Conservation (phyloP, 2,888 invertebrate genomes). For the Leptinotarsa juncta region DNA sequence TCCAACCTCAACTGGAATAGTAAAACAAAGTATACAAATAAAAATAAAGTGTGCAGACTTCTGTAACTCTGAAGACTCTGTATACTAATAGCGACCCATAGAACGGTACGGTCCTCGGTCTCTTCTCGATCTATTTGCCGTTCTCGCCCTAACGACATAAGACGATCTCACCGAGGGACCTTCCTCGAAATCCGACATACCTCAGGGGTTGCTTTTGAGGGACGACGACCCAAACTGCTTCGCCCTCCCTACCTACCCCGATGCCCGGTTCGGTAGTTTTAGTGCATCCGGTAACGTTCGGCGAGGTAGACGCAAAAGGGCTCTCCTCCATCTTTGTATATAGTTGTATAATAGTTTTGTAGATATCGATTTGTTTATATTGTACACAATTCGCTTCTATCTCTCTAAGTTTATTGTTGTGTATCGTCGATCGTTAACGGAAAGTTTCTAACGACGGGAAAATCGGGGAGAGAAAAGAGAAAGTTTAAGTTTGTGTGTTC, state of each 20-base stretch:
- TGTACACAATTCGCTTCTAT: constrained; percentile 16
- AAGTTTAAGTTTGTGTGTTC: not conserved
- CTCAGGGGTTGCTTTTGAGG: constrained; percentile 11
- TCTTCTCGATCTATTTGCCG: not conserved
- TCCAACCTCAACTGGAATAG: too few relatives aligned
- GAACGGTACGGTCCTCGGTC: not conserved
- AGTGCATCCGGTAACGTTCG: constrained; percentile 13
- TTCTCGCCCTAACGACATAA: not conserved
- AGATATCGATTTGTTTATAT: constrained; percentile 27
- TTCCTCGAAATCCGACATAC: not conserved
- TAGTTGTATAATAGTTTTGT: constrained; percentile 36
- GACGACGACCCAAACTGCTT: not conserved
- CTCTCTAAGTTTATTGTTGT: constrained; percentile 3
- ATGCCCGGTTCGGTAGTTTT: constrained; percentile 10
- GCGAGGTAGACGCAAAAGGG: constrained; percentile 21
- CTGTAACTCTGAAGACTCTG: too few relatives aligned
- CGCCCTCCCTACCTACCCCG: not conserved
- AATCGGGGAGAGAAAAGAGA: not conserved
- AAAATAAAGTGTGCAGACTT: too few relatives aligned
- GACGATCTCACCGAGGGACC: not conserved
- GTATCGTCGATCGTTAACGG: not conserved
- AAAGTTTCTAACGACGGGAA: not conserved
- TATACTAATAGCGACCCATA: not conserved
- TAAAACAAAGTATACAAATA: too few relatives aligned
- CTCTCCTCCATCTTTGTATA: constrained; percentile 29